Conservation (phyloP, 2,113 vertebrate species). For the Lasiurus cinereus region DNA sequence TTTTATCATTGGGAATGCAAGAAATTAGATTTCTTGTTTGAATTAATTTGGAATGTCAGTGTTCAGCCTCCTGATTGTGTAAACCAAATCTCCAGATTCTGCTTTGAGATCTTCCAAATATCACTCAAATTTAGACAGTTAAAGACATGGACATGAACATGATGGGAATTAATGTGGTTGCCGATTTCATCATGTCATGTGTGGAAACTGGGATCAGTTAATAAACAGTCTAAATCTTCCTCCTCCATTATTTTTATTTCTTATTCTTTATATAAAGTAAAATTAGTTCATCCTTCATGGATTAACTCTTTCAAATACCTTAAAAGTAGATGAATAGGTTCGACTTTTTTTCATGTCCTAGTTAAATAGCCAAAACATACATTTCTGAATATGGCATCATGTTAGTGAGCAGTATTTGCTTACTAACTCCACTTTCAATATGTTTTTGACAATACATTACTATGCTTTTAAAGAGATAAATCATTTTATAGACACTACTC, state of each 20-base stretch:
- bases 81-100: conserved; percentile 8
- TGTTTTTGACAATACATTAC: background rate
- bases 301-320: background rate
- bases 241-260: background rate
- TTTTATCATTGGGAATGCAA: background rate
- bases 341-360: background rate
- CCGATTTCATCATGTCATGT: background rate
- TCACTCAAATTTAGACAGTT: background rate
- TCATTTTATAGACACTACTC: background rate
- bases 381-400: background rate
- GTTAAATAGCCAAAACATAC: background rate
- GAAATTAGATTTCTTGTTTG: background rate
- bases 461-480: background rate
- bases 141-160: background rate
- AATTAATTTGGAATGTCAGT: conserved; percentile 20
- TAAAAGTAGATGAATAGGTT: background rate
- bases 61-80: background rate
- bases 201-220: background rate
- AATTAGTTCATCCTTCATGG: background rate
- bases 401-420: background rate
- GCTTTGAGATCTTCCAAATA: conserved; percentile 54
- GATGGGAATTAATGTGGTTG: background rate
- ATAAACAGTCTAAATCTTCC: background rate
- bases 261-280: background rate
- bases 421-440: background rate